Conservation (phyloP, 2,797 vertebrate species). For the Adelosebastes latens region DNA sequence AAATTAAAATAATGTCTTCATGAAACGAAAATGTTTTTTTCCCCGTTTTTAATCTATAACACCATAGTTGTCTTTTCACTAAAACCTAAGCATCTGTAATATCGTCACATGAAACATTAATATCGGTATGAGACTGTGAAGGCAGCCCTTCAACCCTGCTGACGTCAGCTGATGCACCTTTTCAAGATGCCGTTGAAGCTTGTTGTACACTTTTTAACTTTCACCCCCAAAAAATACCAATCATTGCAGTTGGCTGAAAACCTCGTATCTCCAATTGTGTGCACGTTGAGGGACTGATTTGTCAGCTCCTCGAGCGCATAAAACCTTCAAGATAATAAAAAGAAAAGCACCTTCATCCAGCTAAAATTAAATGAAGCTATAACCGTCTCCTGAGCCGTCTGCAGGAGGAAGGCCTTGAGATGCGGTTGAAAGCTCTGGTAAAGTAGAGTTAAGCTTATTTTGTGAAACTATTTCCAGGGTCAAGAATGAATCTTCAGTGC, state of each 20-base stretch:
- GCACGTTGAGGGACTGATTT: neutral
- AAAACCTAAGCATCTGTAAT: neutral
- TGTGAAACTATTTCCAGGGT: neutral
- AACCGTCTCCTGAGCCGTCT: neutral
- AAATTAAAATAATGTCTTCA: neutral
- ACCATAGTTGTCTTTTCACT: neutral
- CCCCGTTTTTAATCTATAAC: neutral
- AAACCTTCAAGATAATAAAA: neutral
- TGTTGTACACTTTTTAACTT: neutral
- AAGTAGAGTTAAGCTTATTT: neutral
- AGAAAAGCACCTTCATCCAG: neutral
- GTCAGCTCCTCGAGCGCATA: neutral
- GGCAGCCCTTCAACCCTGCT: neutral
- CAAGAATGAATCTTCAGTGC: neutral
- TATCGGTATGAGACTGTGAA: neutral
- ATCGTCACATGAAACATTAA: neutral
- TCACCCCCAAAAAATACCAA: neutral
- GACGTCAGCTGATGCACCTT: slow-evolving; percentile 1
- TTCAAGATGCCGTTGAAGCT: neutral
- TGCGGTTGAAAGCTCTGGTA: neutral
- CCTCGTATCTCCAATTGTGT: neutral
- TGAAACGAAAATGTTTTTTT: neutral
- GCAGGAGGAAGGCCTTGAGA: neutral
- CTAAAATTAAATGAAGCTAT: neutral
- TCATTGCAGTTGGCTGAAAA: slow-evolving; percentile 7